Evolutionary conservation across 2,888 invertebrate species (phyloP), one percentile per base, ranked within the genome.

Genomic region (Drosophila neonasuta): DNA sequence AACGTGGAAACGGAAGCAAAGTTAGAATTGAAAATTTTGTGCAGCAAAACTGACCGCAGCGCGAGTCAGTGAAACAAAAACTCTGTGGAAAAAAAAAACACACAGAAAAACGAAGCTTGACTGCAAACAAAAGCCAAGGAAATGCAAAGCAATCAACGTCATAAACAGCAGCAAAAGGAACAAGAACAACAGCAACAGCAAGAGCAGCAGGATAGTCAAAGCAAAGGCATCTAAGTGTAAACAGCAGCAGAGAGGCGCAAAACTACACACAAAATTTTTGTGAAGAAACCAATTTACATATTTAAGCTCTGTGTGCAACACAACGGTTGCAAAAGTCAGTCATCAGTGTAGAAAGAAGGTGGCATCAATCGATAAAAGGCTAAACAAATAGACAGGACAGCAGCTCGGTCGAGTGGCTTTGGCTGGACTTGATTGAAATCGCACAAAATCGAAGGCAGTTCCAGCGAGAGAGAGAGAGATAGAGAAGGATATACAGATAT

Each of bases 111-210:
- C 9, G 3, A 36, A 24, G 24, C 8, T 15, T 48, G 49, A 41
- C 32, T 15, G 59, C 36, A 61, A 71, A 73, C 61, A 80, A 64
- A 56, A 74, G 64, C 62, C 67, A 59, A 66, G 87, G 87, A 79
- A 74, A 82, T 86, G 82, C 82, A 72, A 82, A 84, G 87, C 77
- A 86, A 81, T 80, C 81, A 81, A 78, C 81, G 73, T 81, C 79
- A 79, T 79, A 79, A 80, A 54, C 79, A 80, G 74, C 64, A 79
- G 24, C 24, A 24, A 24, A 24, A 24, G 68, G 55, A 80, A 62
- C 63, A 62, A 49, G 39, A 65, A 50, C 41, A 71, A 46, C 17
- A 17, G 17, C 17, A 17, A 17, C 51, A 62, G 34, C 46, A 64
- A 46, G 61, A 69, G 63, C 58, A 66, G 30, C n/a, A 72, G n/a